Evolutionary conservation across 2,113 vertebrate genomes (phyloP).

Genomic region (Datnioides undecimradiatus): DNA sequence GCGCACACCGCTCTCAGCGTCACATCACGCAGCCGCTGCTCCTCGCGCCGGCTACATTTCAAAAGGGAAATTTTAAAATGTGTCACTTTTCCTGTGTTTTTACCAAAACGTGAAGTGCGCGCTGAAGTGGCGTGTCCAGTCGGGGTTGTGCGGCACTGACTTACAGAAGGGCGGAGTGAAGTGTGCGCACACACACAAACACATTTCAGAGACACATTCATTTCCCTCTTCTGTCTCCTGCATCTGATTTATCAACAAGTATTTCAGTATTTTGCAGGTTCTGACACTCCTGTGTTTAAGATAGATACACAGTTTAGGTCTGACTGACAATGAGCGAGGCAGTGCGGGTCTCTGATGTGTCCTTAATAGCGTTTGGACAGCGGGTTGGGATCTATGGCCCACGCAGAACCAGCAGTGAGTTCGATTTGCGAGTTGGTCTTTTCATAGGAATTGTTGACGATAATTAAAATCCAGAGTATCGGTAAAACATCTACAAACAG

Average conservation of each 20-base stretch:
- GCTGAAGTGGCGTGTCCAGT: not conserved
- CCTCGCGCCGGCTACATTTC: not conserved
- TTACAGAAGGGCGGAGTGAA: too few species aligned
- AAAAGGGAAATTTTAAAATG: not conserved
- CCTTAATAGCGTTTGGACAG: not conserved
- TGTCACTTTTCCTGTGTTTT: not conserved
- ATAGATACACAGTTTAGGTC: too few species aligned
- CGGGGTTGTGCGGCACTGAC: not conserved
- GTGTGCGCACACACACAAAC: too few species aligned
- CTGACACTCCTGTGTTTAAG: too few species aligned
- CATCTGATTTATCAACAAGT: too few species aligned
- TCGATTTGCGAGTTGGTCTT: not conserved
- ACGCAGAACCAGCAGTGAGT: not conserved
- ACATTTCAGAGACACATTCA: too few species aligned
- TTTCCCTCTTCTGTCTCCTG: too few species aligned
- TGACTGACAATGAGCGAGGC: too few species aligned
- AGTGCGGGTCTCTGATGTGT: not conserved
- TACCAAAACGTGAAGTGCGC: not conserved
- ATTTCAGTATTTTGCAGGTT: too few species aligned
- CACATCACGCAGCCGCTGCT: not conserved
- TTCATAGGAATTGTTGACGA: not conserved
- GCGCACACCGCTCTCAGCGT: slow-evolving; percentile 9
- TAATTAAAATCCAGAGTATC: not conserved
- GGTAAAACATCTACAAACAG: not conserved
- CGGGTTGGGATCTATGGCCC: not conserved